Base-by-base conservation (phyloP, 2,797 vertebrate genomes). In the Danio albolineatus region DNA sequence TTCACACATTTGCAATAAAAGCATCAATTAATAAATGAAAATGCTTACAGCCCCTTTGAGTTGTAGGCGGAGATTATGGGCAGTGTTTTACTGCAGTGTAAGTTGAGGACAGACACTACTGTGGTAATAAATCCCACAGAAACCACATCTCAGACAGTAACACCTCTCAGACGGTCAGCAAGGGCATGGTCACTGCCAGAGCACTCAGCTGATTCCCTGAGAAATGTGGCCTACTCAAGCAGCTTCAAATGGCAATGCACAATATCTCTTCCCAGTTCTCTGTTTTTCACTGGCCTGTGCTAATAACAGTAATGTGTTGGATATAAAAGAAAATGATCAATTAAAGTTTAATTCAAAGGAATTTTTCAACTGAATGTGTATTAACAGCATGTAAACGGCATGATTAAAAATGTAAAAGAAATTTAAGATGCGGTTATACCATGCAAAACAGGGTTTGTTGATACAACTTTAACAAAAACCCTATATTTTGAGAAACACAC, bases 81-180 rank as follows among this genome's bases (percentile, higher is more conserved):
- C 13, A 21, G 53, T 7, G 16, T 77, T 66, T 67, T 59, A 36
- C 53, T 67, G 53, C 53, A 67, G 51, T 77, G 28, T 16, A 13
- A 77, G 53, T 67, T 67, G 41, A 67, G 64, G 75, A 59, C 53
- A 69, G 8, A 16, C 53, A 59, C 36, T 13, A 10, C 10, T 14
- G 19, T 76, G 73, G 43, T 77, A 77, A 77, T 77, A 77, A 69
- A 77, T 77, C 75, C 75, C 75, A 69, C 53, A 59, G 75, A 59
- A 77, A 77, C 64, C 64, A 69, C 64, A 77, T 77, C 53, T 77
- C 75, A 59, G 16, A 46, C 64, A 17, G n/a, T 67, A 38, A 48
- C 53, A 49, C 41, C 62, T 67, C 39, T 77, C 62, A 54, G n/a
- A 46, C 2, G 28, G 62, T 44, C 62, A 66, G 41, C 39, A 56